phyloP scores from a whole-genome alignment of 2,113 vertebrate species.

The Notarius lentiginosus region DNA sequence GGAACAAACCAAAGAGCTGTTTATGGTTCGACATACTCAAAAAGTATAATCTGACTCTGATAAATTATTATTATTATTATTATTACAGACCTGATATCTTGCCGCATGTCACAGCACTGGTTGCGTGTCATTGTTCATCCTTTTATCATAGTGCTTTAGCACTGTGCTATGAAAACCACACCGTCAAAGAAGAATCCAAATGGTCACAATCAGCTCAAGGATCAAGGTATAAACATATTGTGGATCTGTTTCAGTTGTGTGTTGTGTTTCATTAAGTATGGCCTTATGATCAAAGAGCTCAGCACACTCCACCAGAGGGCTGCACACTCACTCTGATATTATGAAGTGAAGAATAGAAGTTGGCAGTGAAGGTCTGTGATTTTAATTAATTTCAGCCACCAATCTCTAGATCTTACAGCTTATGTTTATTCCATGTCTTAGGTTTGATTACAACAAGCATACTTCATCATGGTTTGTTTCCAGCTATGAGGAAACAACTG shows the following conservation, averaged over 20 bases:
- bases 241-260: conserved; percentile 15
- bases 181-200: not conserved
- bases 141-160: not conserved
- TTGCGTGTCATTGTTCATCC: not conserved
- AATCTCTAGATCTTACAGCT: conserved; percentile 12
- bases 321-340: conserved; percentile 53
- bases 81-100: not conserved
- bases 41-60: not conserved
- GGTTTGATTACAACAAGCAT: not conserved
- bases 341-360: conserved; percentile 61
- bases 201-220: not conserved
- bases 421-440: not conserved
- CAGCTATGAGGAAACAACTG: not conserved
- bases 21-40: not conserved
- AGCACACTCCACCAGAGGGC: conserved; percentile 13
- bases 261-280: conserved; percentile 49
- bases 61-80: not conserved
- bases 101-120: not conserved
- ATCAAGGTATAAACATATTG: conserved; percentile 6
- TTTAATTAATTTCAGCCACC: conserved; percentile 51
- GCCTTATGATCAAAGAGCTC: conserved; percentile 52
- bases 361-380: conserved; percentile 51
- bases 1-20: not conserved
- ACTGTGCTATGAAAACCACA: not conserved
- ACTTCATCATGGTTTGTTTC: not conserved